Evolutionary conservation across 2,888 invertebrate genomes (phyloP).

Genomic region (Blera fallax): DNA sequence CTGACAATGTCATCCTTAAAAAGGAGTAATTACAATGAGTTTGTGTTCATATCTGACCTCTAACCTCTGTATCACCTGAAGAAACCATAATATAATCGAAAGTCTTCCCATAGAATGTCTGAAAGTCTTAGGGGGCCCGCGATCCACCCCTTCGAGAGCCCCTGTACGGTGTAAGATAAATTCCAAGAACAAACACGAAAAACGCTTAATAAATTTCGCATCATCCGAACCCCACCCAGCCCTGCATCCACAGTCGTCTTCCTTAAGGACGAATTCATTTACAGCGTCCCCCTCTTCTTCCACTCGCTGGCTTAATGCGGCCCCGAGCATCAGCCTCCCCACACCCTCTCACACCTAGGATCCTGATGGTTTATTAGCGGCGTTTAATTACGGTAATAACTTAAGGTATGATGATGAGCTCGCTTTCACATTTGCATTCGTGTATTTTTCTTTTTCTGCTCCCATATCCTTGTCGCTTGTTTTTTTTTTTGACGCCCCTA

Average conservation of each 20-base stretch:
- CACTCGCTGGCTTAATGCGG: conserved; percentile 40
- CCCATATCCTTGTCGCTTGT: background rate
- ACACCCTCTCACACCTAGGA: background rate
- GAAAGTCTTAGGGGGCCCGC: background rate
- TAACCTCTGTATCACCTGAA: no score
- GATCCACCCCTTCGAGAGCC: background rate
- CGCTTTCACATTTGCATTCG: conserved; percentile 67
- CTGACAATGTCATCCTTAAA: no score
- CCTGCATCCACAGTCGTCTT: background rate
- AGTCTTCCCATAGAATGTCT: no score
- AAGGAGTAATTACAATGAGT: background rate
- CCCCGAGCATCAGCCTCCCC: conserved; percentile 33
- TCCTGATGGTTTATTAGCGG: conserved; percentile 71
- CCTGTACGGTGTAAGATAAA: background rate
- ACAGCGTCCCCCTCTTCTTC: conserved; percentile 26
- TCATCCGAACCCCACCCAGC: conserved; percentile 21
- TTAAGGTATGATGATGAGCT: conserved; percentile 72
- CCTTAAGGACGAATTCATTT: conserved; percentile 54
- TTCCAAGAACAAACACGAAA: conserved; percentile 24
- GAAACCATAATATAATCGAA: no score
- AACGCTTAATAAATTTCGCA: conserved; percentile 40
- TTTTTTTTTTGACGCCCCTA: conserved; percentile 36
- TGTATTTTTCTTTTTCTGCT: conserved; percentile 51
- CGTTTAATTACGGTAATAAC: conserved; percentile 73
- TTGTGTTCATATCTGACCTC: no score